Percentiles rank a stretch among this genome's conserved stretches.
Conservation (phyloP, 1,140 invertebrate genomes). For the Lithobius niger region DNA sequence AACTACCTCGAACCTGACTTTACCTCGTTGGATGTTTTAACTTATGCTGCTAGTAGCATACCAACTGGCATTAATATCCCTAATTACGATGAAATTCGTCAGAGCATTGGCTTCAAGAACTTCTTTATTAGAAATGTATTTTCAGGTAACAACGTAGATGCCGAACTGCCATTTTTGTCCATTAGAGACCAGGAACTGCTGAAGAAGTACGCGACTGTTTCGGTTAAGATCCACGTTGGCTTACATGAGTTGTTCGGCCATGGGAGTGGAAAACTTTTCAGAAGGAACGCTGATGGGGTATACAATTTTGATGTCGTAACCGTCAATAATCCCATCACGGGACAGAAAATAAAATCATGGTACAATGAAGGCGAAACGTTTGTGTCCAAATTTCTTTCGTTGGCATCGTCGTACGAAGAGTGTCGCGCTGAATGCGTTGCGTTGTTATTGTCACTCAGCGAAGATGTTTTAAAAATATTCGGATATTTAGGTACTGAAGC, state of each 20-base stretch:
- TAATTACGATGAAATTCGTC: slow-evolving; percentile 62
- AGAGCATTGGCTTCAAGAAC: slow-evolving; percentile 91
- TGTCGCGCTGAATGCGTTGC: slow-evolving; percentile 90
- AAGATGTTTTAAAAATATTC: slow-evolving; percentile 71
- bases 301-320: slow-evolving; percentile 71
- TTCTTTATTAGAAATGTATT: slow-evolving; percentile 90
- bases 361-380: slow-evolving; percentile 79
- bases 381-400: slow-evolving; percentile 70
- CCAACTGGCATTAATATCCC: slow-evolving; percentile 95
- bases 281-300: too few species aligned
- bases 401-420: slow-evolving; percentile 87
- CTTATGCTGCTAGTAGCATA: slow-evolving; percentile 79
- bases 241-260: too few species aligned
- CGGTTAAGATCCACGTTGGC: too few species aligned
- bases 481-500: slow-evolving; percentile 58
- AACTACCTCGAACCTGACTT: slow-evolving; percentile 84
- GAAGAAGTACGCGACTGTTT: slow-evolving; percentile 51
- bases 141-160: slow-evolving; percentile 60
- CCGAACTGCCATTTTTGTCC: slow-evolving; percentile 63
- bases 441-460: slow-evolving; percentile 62
- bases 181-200: slow-evolving; percentile 55
- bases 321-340: slow-evolving; percentile 62
- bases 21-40: slow-evolving; percentile 87
- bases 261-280: too few species aligned
- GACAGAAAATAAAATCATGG: too few species aligned